Evolutionary conservation across 2,888 invertebrate species (phyloP).

Genomic region (Cryptocephalus primarius): DNA sequence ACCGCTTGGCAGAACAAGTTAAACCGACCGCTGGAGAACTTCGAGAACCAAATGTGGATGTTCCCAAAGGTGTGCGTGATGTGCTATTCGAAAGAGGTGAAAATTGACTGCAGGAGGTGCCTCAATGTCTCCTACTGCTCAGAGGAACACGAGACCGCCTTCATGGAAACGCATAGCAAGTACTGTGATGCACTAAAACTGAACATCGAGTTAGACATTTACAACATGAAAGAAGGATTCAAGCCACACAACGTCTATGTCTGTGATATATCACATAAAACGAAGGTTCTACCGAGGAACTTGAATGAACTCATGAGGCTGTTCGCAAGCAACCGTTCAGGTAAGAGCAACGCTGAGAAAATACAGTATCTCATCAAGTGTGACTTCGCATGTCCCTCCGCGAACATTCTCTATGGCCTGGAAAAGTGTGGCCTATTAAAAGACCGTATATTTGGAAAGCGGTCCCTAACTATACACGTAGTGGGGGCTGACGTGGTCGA

Average conservation of each 20-base stretch:
- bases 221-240: slow-evolving; percentile 1
- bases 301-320: slow-evolving; percentile 6
- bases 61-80: slow-evolving; percentile 24
- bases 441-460: slow-evolving; percentile 9
- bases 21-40: slow-evolving; percentile 15
- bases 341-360: not conserved
- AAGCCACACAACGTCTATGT: not conserved
- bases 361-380: slow-evolving; percentile 9
- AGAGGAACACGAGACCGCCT: slow-evolving; percentile 11
- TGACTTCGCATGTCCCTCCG: slow-evolving; percentile 9
- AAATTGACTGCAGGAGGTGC: slow-evolving; percentile 17
- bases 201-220: slow-evolving; percentile 15
- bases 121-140: slow-evolving; percentile 21
- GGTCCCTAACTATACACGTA: slow-evolving; percentile 20
- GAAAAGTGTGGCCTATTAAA: slow-evolving; percentile 12
- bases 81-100: slow-evolving; percentile 16
- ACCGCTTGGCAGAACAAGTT: slow-evolving; percentile 15
- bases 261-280: not conserved
- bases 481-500: slow-evolving; percentile 26
- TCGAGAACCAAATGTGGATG: slow-evolving; percentile 26
- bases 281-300: slow-evolving; percentile 6
- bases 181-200: slow-evolving; percentile 17
- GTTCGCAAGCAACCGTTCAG: slow-evolving; percentile 5
- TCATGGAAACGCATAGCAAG: slow-evolving; percentile 11
- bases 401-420: slow-evolving; percentile 19